Conservation (phyloP, 2,888 invertebrate genomes). For the Epinotia ramella region DNA sequence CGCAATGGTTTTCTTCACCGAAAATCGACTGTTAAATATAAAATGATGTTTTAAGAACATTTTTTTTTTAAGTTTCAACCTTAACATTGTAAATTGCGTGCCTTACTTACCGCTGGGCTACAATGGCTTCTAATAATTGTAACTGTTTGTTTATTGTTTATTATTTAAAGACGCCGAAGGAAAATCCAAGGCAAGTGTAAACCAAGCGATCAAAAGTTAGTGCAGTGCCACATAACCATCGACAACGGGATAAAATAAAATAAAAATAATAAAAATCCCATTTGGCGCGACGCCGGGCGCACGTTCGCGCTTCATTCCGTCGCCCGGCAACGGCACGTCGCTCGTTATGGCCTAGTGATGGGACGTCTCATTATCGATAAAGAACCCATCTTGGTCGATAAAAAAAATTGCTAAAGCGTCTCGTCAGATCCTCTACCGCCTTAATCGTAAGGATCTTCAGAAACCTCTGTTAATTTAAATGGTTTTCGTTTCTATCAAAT, state of each 20-base stretch:
- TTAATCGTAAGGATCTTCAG: too few relatives aligned
- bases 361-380: constrained; percentile 19
- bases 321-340: constrained; percentile 57
- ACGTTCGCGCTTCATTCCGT: constrained; percentile 49
- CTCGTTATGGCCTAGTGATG: constrained; percentile 46
- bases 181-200: constrained; percentile 17
- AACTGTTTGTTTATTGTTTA: not conserved
- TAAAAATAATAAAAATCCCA: constrained; percentile 45
- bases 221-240: constrained; percentile 34
- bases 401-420: too few relatives aligned
- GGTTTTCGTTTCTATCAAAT: too few relatives aligned
- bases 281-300: constrained; percentile 38
- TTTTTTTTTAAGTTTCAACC: too few relatives aligned
- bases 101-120: too few relatives aligned
- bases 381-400: not conserved
- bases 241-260: constrained; percentile 38
- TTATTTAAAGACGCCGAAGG: not conserved
- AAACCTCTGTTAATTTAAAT: too few relatives aligned
- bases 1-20: too few relatives aligned
- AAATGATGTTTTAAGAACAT: too few relatives aligned
- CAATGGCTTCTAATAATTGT: not conserved
- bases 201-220: constrained; percentile 42
- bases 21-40: too few relatives aligned
- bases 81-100: not conserved
- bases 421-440: too few relatives aligned